Base-by-base conservation (phyloP, 2,888 invertebrate genomes). In the Itoplectis maculator region DNA sequence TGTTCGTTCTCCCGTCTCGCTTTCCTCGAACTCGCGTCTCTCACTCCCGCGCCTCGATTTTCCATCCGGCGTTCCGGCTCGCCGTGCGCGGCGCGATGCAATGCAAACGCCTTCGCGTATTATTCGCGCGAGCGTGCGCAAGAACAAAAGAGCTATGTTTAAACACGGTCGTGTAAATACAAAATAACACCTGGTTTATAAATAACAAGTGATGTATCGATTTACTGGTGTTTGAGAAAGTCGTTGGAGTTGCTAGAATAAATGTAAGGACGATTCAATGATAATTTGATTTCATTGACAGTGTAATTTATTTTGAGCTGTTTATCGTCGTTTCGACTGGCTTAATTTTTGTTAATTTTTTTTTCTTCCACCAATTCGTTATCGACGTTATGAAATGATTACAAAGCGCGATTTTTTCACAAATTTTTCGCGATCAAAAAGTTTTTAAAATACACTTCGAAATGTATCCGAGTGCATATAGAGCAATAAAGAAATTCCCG, bases 1-100 rank as follows among this genome's bases (percentile, higher is more conserved):
- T 51, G 37, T 54, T 70, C 69, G 54, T 54, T 70, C 77, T 61
- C 29, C 51, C 63, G 18, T 40, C 20, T 79, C 47, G 37, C 13
- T 63, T 61, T 49, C 20, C 73, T 63, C 23, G 54, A 63, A 61
- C 40, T 61, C 40, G n/a, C n/a, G 40, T 45, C 65, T 20, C 42
- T 40, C 23, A 18, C 7, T 20, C 51, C 29, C 15, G 37, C 61
- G 40, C n/a, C n/a, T n/a, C n/a, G 7, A n/a, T 65, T 65, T 65
- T 65, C 65, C 23, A 42, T 37, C 37, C 47, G 59, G 35, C 18
- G 15, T 59, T 61, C 5, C 61, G 47, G 47, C n/a, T 23, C 45
- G 56, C 3, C 29, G 42, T 54, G 5, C 56, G 20, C 59, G 7
- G 23, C 20, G n/a, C 29, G 13, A 8, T 20, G 13, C 18, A n/a